phyloP scores from a whole-genome alignment of 1,140 invertebrate species.

The Anagrus nilaparvatae region DNA sequence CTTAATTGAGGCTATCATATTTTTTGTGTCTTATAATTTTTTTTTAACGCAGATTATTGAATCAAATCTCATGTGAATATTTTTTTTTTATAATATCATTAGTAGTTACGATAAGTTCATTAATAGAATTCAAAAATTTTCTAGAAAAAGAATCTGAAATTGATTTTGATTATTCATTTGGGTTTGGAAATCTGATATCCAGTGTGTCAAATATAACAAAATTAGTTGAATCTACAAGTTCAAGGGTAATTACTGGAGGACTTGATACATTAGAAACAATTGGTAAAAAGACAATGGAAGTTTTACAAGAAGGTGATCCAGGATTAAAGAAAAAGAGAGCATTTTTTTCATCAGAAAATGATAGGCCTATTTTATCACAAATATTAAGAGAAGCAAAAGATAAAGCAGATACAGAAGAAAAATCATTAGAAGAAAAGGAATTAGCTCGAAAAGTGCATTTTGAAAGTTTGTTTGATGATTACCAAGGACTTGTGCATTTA shows the following conservation, averaged over 20 bases:
- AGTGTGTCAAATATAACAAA: constrained; percentile 55
- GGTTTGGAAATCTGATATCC: constrained; percentile 54
- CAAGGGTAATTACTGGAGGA: constrained; percentile 70
- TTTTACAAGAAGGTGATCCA: constrained; percentile 82
- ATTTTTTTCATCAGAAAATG: constrained; percentile 45
- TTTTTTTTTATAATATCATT: neutral
- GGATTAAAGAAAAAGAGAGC: constrained; percentile 73
- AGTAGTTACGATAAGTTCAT: too few relatives aligned
- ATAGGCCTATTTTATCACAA: constrained; percentile 48
- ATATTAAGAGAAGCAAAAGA: constrained; percentile 75
- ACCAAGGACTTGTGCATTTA: constrained; percentile 76
- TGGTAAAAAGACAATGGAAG: constrained; percentile 89
- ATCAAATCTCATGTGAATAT: neutral
- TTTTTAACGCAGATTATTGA: neutral
- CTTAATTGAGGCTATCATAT: neutral
- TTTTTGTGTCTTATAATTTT: neutral
- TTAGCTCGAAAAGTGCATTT: constrained; percentile 59
- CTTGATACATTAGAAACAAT: constrained; percentile 83
- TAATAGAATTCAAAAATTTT: constrained; percentile 11
- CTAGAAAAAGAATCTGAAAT: constrained; percentile 17
- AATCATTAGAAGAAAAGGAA: constrained; percentile 49
- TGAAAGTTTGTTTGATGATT: constrained; percentile 78
- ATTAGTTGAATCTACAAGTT: constrained; percentile 62
- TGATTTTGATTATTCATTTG: constrained; percentile 36
- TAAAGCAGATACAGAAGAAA: constrained; percentile 59